Evolutionary conservation across 2,797 vertebrate species (phyloP), one percentile per base, ranked within the genome.

Genomic region (Enteromius afrohamiltoni): DNA sequence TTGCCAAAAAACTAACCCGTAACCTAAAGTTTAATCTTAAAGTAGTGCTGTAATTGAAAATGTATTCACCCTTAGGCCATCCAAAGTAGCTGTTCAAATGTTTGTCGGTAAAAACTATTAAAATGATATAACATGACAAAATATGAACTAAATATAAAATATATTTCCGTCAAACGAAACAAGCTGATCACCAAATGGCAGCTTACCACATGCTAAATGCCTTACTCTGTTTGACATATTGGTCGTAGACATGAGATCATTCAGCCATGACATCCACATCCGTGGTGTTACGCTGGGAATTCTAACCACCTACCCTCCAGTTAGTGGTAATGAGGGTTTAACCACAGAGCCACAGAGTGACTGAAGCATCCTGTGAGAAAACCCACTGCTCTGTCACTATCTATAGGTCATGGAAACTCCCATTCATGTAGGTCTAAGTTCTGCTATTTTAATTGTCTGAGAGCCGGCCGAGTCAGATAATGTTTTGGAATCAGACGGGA

Each of bases 361-460:
- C 67, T 70, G 67, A 70, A 60, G 37, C 67, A 71, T 79, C 45
- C 49, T 71, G 79, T 80, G 67, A 80, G 34, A 68, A 67, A 80
- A 70, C 79, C 37, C 29, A 70, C 65, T 23, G n/a, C 67, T 58
- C 67, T 70, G 64, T 80, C 23, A 70, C 67, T 70, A 80, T 55
- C 51, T 80, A 37, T 42, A 68, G 21, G 67, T 45, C 67, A 21
- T 55, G 49, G 51, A 55, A 80, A 40, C 19, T 40, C 5, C 65
- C 49, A 69, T 70, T 80, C 34, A 31, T 70, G 49, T 51, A 60
- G 37, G 23, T 80, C 49, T 80, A 40, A 40, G 31, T 23, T 21
- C 47, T 82, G 49, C n/a, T 55, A 21, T 77, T 83, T 45, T 60
- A 53, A 47, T n/a, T 60, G 17, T 45, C 37, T 68, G 19, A 42